Conservation (phyloP, 2,888 invertebrate genomes). For the Omphaloscelis lunosa region DNA sequence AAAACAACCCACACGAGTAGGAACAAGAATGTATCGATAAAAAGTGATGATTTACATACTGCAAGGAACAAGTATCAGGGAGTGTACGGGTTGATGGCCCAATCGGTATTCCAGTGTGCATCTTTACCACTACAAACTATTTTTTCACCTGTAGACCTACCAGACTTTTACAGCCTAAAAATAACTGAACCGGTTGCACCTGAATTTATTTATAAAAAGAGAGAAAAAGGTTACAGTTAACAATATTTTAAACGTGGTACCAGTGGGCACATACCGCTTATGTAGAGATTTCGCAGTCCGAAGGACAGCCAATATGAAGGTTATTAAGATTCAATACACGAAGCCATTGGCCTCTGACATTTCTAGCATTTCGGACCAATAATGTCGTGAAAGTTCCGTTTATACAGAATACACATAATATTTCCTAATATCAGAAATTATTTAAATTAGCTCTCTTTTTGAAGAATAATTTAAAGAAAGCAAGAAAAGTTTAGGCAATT, state of each 20-base stretch:
- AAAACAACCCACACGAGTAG: background rate
- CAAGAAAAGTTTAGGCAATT: background rate
- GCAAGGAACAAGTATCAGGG: constrained; percentile 29
- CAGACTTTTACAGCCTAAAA: constrained; percentile 21
- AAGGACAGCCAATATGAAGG: constrained; percentile 17
- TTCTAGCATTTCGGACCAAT: constrained; percentile 35
- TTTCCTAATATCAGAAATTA: constrained; percentile 16
- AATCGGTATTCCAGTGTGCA: constrained; percentile 38
- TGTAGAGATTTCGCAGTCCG: constrained; percentile 21
- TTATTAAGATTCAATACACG: constrained; percentile 51
- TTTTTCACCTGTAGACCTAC: background rate
- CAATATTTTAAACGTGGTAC: background rate
- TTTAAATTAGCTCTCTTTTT: constrained; percentile 36
- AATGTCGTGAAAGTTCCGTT: constrained; percentile 31
- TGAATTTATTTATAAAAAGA: constrained; percentile 8
- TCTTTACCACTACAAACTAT: constrained; percentile 29
- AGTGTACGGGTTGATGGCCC: constrained; percentile 47
- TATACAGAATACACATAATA: constrained; percentile 19
- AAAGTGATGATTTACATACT: constrained; percentile 27
- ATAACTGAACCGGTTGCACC: constrained; percentile 47
- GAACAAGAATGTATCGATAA: constrained; percentile 32
- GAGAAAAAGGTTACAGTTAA: constrained; percentile 22
- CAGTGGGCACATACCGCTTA: background rate
- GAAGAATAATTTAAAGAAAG: constrained; percentile 19
- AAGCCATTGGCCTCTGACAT: constrained; percentile 31